A percentile compares a stretch with the other conserved stretches of the same genome.
Evolutionary conservation across 2,113 vertebrate species (phyloP).

Genomic region (Rhinopomastus cyanomelas): DNA sequence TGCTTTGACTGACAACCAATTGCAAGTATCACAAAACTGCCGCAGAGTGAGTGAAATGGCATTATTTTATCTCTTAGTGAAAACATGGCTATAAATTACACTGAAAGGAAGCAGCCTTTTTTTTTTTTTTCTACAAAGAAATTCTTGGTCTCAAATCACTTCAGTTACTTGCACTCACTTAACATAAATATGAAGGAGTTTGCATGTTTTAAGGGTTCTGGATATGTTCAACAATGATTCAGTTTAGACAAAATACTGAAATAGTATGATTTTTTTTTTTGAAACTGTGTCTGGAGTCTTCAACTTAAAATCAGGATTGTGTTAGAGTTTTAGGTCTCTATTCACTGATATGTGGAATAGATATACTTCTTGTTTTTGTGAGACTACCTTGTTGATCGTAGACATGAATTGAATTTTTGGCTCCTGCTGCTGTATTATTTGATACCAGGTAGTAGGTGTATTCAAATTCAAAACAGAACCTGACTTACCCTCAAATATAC

Average conservation of each 20-base stretch:
- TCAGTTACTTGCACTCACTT: neutral
- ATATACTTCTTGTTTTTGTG: neutral
- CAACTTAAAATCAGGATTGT: neutral
- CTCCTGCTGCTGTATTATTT: neutral
- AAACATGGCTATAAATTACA: slow-evolving; percentile 16
- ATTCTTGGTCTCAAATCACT: neutral
- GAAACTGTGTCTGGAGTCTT: neutral
- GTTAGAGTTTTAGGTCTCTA: neutral
- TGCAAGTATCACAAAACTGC: slow-evolving; percentile 26
- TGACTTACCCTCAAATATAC: neutral
- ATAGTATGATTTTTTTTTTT: neutral
- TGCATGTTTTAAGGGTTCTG: neutral
- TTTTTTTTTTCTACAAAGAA: neutral
- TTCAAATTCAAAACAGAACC: neutral
- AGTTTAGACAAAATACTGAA: neutral
- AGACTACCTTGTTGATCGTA: neutral
- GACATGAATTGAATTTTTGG: neutral
- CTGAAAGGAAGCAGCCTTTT: neutral
- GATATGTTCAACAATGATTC: neutral
- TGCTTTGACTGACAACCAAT: slow-evolving; percentile 28
- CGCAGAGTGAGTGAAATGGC: neutral
- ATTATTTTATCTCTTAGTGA: slow-evolving; percentile 16
- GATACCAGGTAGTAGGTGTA: neutral
- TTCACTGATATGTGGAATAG: too few relatives aligned
- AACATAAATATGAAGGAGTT: neutral